phyloP scores from a whole-genome alignment of 2,888 invertebrate species.

The Heliconius hortense region DNA sequence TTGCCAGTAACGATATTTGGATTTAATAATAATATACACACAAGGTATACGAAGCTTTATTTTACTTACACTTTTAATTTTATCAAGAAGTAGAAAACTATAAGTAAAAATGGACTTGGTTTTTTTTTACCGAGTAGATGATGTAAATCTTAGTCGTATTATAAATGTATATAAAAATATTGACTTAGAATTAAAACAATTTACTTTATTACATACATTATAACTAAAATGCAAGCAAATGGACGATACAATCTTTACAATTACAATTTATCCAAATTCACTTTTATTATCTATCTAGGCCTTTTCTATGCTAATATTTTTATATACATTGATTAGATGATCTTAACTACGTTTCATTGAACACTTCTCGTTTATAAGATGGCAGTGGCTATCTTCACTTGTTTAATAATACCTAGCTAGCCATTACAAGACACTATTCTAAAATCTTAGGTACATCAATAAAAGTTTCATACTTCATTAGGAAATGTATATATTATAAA shows the following conservation, averaged over 20 bases:
- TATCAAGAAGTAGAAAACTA: not conserved
- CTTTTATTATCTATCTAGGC: slow-evolving; percentile 27
- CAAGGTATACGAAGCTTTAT: not conserved
- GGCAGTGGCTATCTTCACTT: slow-evolving; percentile 17
- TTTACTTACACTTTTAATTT: not conserved
- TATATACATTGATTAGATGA: slow-evolving; percentile 9
- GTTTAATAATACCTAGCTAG: slow-evolving; percentile 13
- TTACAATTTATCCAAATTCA: slow-evolving; percentile 16
- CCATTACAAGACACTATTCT: slow-evolving; percentile 4
- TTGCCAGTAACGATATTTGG: not conserved
- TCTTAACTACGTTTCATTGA: slow-evolving; percentile 10
- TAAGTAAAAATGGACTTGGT: slow-evolving; percentile 2
- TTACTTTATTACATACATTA: not conserved
- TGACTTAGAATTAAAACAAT: slow-evolving; percentile 21
- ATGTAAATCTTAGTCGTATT: slow-evolving; percentile 14
- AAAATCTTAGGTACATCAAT: slow-evolving; percentile 21
- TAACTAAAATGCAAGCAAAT: slow-evolving; percentile 25
- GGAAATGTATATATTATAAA: slow-evolving; percentile 10
- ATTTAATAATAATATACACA: not conserved
- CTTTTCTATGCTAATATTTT: slow-evolving; percentile 27
- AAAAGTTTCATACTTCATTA: slow-evolving; percentile 3
- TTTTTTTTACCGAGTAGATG: slow-evolving; percentile 9
- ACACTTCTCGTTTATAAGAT: slow-evolving; percentile 3
- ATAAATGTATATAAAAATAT: slow-evolving; percentile 28
- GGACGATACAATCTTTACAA: not conserved